A percentile compares a stretch with the other conserved stretches of the same genome.
These are phyloP conservation scores for Okapia johnstoni DNA, from an alignment of 2,113 vertebrate species.

Conservation along the genomic window DNA sequence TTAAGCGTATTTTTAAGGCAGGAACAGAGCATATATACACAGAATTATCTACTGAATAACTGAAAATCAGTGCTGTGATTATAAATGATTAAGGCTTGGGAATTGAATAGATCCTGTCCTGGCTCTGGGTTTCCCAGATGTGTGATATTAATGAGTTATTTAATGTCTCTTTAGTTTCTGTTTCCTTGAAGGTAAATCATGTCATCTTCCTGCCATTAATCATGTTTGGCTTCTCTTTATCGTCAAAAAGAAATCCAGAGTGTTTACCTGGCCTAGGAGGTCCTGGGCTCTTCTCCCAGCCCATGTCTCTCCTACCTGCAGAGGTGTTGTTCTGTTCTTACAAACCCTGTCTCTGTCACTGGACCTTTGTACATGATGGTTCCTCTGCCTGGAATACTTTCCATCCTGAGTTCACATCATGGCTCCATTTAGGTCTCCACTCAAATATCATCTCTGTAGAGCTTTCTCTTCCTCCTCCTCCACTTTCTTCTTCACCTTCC, in stretches of 20 bases:
- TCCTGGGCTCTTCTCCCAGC: not conserved
- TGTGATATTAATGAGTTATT: not conserved
- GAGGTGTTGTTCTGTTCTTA: not conserved
- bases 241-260: not conserved
- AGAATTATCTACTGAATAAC: not conserved
- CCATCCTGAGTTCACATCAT: not conserved
- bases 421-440: not conserved
- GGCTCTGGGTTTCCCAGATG: not conserved
- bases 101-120: not conserved
- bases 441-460: not conserved
- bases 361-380: not conserved
- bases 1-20: not conserved
- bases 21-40: not conserved
- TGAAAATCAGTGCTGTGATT: not conserved
- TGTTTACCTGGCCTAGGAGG: not conserved
- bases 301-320: not conserved
- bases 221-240: not conserved
- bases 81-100: not conserved
- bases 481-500: not conserved
- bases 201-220: not conserved
- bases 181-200: not conserved
- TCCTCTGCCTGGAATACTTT: not conserved
- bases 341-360: not conserved
- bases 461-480: not conserved
- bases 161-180: not conserved